These are phyloP conservation scores for Drosophila arizonae DNA, from an alignment of 1,140 invertebrate species.

Conservation along the genomic window DNA sequence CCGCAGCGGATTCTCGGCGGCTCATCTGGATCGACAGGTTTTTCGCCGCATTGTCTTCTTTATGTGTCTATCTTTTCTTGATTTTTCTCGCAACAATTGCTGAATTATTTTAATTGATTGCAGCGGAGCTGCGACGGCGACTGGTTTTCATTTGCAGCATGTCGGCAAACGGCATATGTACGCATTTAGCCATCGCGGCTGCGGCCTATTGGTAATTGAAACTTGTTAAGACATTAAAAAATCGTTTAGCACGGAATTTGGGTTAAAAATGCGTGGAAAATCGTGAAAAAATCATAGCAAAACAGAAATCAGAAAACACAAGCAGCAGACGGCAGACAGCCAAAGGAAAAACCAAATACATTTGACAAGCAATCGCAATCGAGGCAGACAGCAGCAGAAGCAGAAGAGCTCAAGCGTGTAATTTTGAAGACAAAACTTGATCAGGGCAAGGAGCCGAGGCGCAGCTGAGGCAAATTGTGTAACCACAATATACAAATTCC, in stretches of 20 bases:
- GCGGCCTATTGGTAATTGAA: constrained; percentile 74
- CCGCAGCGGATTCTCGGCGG: constrained; percentile 18
- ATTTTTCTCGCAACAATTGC: constrained; percentile 63
- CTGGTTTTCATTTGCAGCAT: constrained; percentile 60
- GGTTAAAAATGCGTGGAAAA: constrained; percentile 81
- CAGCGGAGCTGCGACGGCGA: constrained; percentile 32
- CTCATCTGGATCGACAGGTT: constrained; percentile 38
- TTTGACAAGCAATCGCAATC: constrained; percentile 23
- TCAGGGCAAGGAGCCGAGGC: neutral
- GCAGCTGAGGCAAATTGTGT: constrained; percentile 64
- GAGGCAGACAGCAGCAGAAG: constrained; percentile 29
- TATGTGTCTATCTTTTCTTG: constrained; percentile 17
- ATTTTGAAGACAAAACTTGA: constrained; percentile 55
- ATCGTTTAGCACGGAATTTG: constrained; percentile 78
- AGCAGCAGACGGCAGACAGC: neutral
- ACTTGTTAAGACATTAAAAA: constrained; percentile 82
- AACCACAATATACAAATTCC: constrained; percentile 78
- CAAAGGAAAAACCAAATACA: constrained; percentile 7
- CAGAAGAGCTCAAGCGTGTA: constrained; percentile 69
- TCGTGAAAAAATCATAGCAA: constrained; percentile 59
- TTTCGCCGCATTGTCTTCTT: constrained; percentile 62
- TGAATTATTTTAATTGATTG: constrained; percentile 81
- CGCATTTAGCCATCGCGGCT: constrained; percentile 44
- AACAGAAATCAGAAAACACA: constrained; percentile 4
- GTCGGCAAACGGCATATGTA: constrained; percentile 41